Evolutionary conservation across 2,113 vertebrate genomes (phyloP), one percentile per base, ranked within the genome.

Genomic region (Arenaria interpres): DNA sequence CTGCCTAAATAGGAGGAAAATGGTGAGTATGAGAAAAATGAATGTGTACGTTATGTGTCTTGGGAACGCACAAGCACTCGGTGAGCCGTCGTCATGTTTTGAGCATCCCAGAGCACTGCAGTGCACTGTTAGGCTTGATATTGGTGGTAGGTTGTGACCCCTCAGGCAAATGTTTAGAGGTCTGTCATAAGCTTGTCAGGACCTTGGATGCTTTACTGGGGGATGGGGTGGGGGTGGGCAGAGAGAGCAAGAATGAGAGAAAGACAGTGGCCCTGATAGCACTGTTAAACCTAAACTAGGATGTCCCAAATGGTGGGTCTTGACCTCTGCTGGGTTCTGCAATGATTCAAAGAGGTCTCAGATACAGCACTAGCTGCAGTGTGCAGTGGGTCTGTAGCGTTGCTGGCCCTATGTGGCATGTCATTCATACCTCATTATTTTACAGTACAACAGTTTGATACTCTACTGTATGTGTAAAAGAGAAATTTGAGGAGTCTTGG

Each of bases 301-400:
- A 4, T 9, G 7, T 43, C n/a, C 57, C 53, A 73, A 12, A 20
- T 46, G 10, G 6, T 37, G 23, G 7, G 20, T 76, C 15, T 76
- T 3, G 2, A 27, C 6, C 39, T 60, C 63, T 69, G 13, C 7
- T 51, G 59, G 5, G 20, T 20, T 64, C 62, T 86, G 57, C 16
- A 48, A 4, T 18, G 43, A 57, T 68, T 57, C 57, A 22, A 8
- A 54, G 48, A 35, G 21, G 28, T 32, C 17, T 17, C 32, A 39
- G 53, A 20, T 24, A 21, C 16, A 73, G 24, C 21, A 32, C 25
- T 45, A 25, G 17, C 43, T 71, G 32, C 37, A 43, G 28, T 0
- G 3, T 71, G n/a, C 37, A 43, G 23, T 0, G 3, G 14, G 7
- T 51, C 10, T 39, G 19, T 18, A 8, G 35, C 41, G 33, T 25